These are phyloP conservation scores for Drosophila atroscutellata DNA, from an alignment of 2,888 invertebrate genomes.

Conservation along the genomic window DNA sequence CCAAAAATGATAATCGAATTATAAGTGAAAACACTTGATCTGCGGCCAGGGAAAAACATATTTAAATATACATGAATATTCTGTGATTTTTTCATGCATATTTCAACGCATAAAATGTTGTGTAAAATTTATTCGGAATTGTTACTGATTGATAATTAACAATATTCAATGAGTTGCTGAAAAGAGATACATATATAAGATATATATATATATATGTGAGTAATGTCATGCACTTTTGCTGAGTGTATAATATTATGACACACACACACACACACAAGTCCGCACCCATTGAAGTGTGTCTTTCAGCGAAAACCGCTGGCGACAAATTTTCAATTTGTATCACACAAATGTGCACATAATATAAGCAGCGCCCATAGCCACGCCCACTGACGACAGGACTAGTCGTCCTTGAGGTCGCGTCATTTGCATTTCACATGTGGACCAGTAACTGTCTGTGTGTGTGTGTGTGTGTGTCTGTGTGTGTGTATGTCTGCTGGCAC, in stretches of 20 bases:
- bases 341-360: conserved; percentile 67
- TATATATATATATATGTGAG: not conserved
- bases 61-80: not conserved
- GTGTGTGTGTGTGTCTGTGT: not conserved
- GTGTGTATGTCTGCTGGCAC: conserved; percentile 21
- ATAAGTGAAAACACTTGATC: not conserved
- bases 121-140: not conserved
- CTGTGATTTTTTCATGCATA: not conserved
- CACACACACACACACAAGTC: not conserved
- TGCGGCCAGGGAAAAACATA: not conserved
- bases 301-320: conserved; percentile 25
- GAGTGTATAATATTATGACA: conserved; percentile 20
- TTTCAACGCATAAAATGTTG: not conserved
- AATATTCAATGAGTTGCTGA: not conserved
- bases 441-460: conserved; percentile 5
- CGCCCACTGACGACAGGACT: conserved; percentile 37
- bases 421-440: conserved; percentile 21
- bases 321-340: conserved; percentile 48
- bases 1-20: not conserved
- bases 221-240: not conserved
- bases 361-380: conserved; percentile 53
- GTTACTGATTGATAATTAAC: too few species aligned
- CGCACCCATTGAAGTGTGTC: not conserved
- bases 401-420: conserved; percentile 30
- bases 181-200: not conserved